Evolutionary conservation across 2,113 vertebrate species (phyloP).

Genomic region (Poeciliopsis turrubarensis): DNA sequence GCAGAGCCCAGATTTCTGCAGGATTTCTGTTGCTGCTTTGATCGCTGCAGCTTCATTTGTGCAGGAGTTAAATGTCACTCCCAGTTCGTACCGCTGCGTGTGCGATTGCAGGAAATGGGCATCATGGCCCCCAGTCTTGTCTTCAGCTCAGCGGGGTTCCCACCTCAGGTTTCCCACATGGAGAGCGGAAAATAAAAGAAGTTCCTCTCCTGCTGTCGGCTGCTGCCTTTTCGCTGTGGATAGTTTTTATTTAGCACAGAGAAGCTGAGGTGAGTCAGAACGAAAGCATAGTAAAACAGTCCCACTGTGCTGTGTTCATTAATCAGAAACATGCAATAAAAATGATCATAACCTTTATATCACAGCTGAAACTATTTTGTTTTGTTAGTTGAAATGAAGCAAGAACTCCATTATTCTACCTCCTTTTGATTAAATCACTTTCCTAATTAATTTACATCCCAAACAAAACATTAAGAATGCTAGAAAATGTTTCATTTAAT

Average conservation of each 20-base stretch:
- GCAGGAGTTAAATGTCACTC: slow-evolving; percentile 23
- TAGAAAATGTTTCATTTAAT: too few species aligned
- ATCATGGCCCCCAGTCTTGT: slow-evolving; percentile 28
- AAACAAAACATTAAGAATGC: not conserved
- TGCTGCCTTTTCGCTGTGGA: slow-evolving; percentile 22
- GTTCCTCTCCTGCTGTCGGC: slow-evolving; percentile 47
- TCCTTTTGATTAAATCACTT: not conserved
- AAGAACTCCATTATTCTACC: too few species aligned
- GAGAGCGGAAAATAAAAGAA: slow-evolving; percentile 28
- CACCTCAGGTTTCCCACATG: slow-evolving; percentile 52
- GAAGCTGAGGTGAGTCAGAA: not conserved
- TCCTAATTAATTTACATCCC: not conserved
- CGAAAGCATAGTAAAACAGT: not conserved
- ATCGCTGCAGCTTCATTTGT: slow-evolving; percentile 2
- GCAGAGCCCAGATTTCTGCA: not conserved
- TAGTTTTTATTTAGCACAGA: slow-evolving; percentile 44
- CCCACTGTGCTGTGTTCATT: not conserved
- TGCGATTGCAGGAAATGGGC: slow-evolving; percentile 24
- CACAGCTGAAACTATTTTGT: too few species aligned
- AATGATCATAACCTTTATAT: not conserved
- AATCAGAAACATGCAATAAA: not conserved
- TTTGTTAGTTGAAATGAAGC: too few species aligned
- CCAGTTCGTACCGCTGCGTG: slow-evolving; percentile 23
- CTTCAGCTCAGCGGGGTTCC: slow-evolving; percentile 25
- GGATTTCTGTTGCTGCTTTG: not conserved